These are phyloP conservation scores for Hafferia zeledoni DNA, from an alignment of 2,797 vertebrate genomes.

Conservation along the genomic window DNA sequence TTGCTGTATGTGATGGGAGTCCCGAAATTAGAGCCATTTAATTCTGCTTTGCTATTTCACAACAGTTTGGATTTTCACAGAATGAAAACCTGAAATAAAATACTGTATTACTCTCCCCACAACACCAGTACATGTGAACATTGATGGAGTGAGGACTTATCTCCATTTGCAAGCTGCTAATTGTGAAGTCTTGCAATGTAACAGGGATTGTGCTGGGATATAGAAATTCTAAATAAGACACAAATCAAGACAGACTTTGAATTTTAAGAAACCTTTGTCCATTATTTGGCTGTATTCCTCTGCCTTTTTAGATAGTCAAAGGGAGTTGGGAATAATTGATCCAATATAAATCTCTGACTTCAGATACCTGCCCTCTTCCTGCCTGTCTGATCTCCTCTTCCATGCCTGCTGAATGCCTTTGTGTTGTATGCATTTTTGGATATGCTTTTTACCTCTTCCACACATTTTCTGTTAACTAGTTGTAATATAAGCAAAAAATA, in stretches of 20 bases:
- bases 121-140: neutral
- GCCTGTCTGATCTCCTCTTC: neutral
- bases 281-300: neutral
- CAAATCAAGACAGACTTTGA: neutral
- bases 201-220: neutral
- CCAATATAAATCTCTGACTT: neutral
- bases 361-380: neutral
- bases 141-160: neutral
- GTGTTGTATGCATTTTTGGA: neutral
- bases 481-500: neutral
- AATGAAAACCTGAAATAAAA: neutral
- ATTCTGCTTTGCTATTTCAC: neutral
- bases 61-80: neutral
- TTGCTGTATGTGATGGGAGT: neutral
- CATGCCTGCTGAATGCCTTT: neutral
- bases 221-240: neutral
- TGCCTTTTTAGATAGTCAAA: neutral
- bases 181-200: neutral
- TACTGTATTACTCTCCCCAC: neutral
- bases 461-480: neutral
- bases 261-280: neutral
- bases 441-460: neutral
- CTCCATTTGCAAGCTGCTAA: neutral
- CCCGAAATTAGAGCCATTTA: neutral
- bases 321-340: neutral